Evolutionary conservation across 2,113 vertebrate species (phyloP), one percentile per base, ranked within the genome.

Genomic region (Elanus axillaris): DNA sequence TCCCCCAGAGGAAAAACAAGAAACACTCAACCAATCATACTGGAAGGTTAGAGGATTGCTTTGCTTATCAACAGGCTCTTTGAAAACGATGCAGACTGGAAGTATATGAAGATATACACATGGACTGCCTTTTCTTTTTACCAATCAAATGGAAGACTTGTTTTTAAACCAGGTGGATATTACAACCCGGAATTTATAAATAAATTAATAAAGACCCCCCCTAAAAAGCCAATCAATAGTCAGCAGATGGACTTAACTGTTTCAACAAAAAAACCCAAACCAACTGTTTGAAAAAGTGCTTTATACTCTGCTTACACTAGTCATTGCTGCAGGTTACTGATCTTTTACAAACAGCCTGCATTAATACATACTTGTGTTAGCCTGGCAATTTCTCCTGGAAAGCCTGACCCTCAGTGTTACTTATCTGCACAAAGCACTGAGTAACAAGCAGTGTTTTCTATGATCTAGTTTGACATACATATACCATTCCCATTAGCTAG

Each of bases 91-190:
- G 20, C 27, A 52, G 29, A 73, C 7, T 68, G 21, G 14, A 92
- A 78, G 52, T 4, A 34, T 14, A 25, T 22, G 22, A 93, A 88
- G 40, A 88, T 7, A 74, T 1, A 21, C 25, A 77, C 26, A 52
- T 7, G 1, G 13, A 11, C 16, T 88, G 56, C n/a, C 82, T 92
- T 68, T 86, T 83, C 34, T 91, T 93, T 72, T 76, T 58, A 66
- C 64, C 68, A 62, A 55, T 52, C 74, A 78, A 96, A 90, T 47
- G 26, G 88, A 78, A 96, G 96, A 78, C 34, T 42, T 76, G 38
- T 86, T 97, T 97, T 87, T 91, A 96, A 96, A 73, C 59, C 59
- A 62, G 67, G 86, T 97, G 94, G 63, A 91, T 96, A 95, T 13
- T 14, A 82, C 36, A 83, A 95, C 21, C 58, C 73, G 91, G 94